These are phyloP conservation scores for Erethizon dorsatum DNA, from an alignment of 2,797 vertebrate species.

Conservation along the genomic window DNA sequence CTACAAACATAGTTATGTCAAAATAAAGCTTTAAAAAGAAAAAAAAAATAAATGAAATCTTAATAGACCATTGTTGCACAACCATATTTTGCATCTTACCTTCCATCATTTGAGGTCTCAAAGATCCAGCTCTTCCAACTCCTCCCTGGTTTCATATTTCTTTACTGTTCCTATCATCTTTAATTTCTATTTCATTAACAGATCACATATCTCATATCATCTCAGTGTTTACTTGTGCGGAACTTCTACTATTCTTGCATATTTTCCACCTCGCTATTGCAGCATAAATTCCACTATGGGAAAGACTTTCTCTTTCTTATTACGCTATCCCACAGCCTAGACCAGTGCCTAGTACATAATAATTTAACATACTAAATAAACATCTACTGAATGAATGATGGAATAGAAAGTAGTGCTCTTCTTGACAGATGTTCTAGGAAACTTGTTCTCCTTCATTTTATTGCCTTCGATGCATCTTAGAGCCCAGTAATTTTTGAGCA, in stretches of 20 bases:
- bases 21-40: constrained; percentile 91
- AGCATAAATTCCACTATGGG: neutral
- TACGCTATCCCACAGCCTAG: neutral
- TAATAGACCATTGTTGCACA: neutral
- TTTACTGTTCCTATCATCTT: neutral
- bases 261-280: neutral
- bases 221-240: neutral
- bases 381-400: constrained; percentile 8
- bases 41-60: neutral
- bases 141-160: neutral
- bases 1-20: constrained; percentile 90
- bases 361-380: constrained; percentile 28
- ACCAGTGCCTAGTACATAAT: neutral
- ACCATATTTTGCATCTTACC: neutral
- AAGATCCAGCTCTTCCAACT: neutral
- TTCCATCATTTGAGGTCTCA: neutral
- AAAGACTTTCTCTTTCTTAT: constrained; percentile 1
- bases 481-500: neutral
- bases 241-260: neutral
- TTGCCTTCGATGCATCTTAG: neutral
- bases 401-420: neutral
- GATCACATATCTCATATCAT: neutral
- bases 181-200: constrained; percentile 6
- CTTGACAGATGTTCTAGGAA: neutral
- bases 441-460: neutral